Base-by-base conservation (phyloP, 2,113 vertebrate genomes). In the Brachyistius frenatus region DNA sequence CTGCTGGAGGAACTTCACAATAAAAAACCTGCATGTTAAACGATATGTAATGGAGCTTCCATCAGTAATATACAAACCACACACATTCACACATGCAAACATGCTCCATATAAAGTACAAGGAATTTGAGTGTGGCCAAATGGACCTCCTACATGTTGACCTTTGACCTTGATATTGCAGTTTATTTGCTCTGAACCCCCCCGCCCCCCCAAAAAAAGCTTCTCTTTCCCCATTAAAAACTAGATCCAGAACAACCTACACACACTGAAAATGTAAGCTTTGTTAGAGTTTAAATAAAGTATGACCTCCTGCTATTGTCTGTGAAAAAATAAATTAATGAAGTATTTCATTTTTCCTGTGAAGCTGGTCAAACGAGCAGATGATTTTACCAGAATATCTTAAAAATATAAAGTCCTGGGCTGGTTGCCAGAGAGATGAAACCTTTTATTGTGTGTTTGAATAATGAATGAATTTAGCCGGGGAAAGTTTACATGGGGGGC, bases 401-500 rank as follows among this genome's bases (percentile, higher is more conserved):
- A 53, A 77, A 71, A 57, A 33, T 7, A 58, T 31, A 5, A 44
- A 54, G 5, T 32, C 2, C 71, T 16, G 10, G 55, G 89, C 56
- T 16, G 86, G 70, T 66, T 55, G 39, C 76, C 66, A 47, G 82
- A 80, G 50, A 87, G 86, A 79, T 78, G 57, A 93, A 92, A 89
- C 62, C 30, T 37, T 92, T 80, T 88, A 13, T 81, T 66, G 89
- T 36, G 88, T 90, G 80, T 85, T 86, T 91, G 58, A 70, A 50
- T 89, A 88, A 90, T 79, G 83, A 89, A 77, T 89, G 53, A 70
- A 77, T 57, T 65, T 72, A 41, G 77, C 80, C 78, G 86, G 69
- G 63, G 88, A 84, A 78, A 47, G 76, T 93, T 80, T 85, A 89
- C 77, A 83, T 76, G 16, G 14, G 90, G 65, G 86, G 83, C 83